These are phyloP conservation scores for Hydrochoerus hydrochaeris DNA, from an alignment of 2,113 vertebrate species.

Conservation along the genomic window DNA sequence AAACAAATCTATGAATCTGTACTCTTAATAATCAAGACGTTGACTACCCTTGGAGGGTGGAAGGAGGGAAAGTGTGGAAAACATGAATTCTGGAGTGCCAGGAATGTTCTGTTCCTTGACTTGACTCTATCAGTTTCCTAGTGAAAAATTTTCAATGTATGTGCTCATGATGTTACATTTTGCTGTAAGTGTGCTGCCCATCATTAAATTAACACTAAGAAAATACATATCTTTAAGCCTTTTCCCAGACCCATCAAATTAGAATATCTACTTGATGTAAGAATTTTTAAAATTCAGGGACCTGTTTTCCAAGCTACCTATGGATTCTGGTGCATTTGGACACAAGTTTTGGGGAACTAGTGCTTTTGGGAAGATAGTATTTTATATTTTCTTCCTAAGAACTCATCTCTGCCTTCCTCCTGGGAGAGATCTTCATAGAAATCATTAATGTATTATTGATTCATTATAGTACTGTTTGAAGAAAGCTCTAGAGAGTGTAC, in stretches of 20 bases:
- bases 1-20: not conserved
- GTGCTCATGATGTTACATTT: not conserved
- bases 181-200: not conserved
- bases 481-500: not conserved
- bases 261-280: not conserved
- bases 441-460: not conserved
- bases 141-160: not conserved
- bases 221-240: not conserved
- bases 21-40: not conserved
- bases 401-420: not conserved
- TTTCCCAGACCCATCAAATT: conserved; percentile 16
- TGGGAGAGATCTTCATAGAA: not conserved
- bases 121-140: not conserved
- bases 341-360: not conserved
- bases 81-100: not conserved
- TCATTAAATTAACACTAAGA: not conserved
- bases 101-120: not conserved
- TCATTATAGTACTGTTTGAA: not conserved
- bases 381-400: conserved; percentile 25
- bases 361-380: not conserved
- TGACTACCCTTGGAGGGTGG: not conserved
- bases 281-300: not conserved
- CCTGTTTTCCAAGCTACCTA: not conserved
- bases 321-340: conserved; percentile 25
- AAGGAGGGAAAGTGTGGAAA: not conserved